Evolutionary conservation across 2,113 vertebrate species (phyloP), one percentile per base, ranked within the genome.

Genomic region (Corythornis vintsioides): DNA sequence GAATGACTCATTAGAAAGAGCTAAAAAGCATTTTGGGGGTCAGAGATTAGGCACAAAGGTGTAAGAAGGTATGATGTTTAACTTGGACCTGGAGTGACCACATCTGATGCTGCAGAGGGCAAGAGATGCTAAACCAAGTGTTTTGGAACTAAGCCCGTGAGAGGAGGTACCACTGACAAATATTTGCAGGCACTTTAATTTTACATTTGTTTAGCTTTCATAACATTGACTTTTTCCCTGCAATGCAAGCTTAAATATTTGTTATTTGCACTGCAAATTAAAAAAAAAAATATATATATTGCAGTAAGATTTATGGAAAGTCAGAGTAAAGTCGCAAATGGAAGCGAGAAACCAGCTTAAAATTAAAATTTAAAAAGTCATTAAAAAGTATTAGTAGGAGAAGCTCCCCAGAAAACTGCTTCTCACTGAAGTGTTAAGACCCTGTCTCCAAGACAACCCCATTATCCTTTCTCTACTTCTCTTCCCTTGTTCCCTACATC

Each of bases 121-220:
- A 55, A 53, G 42, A 92, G 13, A 69, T 40, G 72, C 67, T 63
- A 50, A 65, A 56, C 33, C 6, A 31, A 56, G 19, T 5, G 21
- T 29, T 71, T 75, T 42, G 52, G 66, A 71, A 71, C 50, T 10
- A 13, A 84, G 42, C 43, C 42, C n/a, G 42, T 0, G 2, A 47
- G 72, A 64, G 26, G 70, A 83, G 56, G n/a, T 28, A 50, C 33
- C 1, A 1, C 40, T 79, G 83, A 77, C 76, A 86, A 83, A 57
- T 19, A 83, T 59, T 83, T 86, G 59, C 60, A 66, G 42, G 61
- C 8, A 18, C 55, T 86, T 90, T 28, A 15, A 60, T 66, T 75
- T 89, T 40, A 18, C 43, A 17, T 78, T 89, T 63, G 69, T 87
- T 92, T 20, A 31, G 69, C 40, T 89, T 83, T 70, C 73, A 48